These are phyloP conservation scores for Rhinichthys klamathensis DNA, from an alignment of 2,113 vertebrate genomes.

Conservation along the genomic window DNA sequence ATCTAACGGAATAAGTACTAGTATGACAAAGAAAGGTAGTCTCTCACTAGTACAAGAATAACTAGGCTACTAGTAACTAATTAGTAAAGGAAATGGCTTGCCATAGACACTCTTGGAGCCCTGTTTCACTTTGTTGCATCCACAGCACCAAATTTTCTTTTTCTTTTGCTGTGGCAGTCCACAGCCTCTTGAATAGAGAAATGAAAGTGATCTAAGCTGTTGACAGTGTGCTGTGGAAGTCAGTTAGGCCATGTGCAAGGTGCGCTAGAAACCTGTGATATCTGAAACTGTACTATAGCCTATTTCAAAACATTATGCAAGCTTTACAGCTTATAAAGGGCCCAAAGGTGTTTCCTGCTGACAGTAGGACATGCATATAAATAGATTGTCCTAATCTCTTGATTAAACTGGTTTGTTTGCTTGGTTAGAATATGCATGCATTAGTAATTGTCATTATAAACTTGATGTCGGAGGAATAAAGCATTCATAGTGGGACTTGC, in stretches of 20 bases:
- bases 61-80: no score
- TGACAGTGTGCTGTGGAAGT: conserved; percentile 11
- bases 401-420: conserved; percentile 24
- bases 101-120: not conserved
- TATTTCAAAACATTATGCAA: not conserved
- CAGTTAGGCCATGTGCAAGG: conserved; percentile 12
- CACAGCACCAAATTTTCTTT: no score
- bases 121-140: not conserved
- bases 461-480: conserved; percentile 3
- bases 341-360: not conserved
- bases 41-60: not conserved
- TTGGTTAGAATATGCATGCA: conserved; percentile 30
- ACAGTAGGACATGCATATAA: not conserved
- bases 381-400: conserved; percentile 4
- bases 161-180: not conserved
- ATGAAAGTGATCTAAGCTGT: conserved; percentile 19
- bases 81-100: not conserved
- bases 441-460: conserved; percentile 32
- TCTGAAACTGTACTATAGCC: not conserved
- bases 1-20: not conserved
- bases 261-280: not conserved
- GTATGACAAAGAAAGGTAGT: not conserved
- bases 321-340: not conserved
- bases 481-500: not conserved
- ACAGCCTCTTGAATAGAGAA: not conserved